These are phyloP conservation scores for Dreissena polymorpha DNA, from an alignment of 1,140 invertebrate species.

Conservation along the genomic window DNA sequence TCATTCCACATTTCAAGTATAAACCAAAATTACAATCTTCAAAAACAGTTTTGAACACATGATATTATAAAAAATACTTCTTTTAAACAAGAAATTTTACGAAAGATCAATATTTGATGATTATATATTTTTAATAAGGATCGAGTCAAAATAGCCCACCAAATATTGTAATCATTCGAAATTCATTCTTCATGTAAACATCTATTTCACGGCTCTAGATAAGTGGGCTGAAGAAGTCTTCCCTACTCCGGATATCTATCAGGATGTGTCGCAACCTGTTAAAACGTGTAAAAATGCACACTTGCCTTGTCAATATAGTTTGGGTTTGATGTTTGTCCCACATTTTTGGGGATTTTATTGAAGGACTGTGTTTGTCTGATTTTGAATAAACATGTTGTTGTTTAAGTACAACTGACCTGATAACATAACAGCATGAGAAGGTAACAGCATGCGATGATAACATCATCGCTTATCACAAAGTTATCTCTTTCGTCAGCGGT, in stretches of 20 bases:
- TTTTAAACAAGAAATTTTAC: too few relatives aligned
- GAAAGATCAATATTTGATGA: too few relatives aligned
- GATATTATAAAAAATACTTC: too few relatives aligned
- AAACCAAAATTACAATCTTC: too few relatives aligned
- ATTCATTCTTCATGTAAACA: background rate
- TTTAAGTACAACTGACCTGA: background rate
- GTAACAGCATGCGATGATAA: too few relatives aligned
- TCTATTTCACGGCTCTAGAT: background rate
- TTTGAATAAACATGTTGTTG: constrained; percentile 2
- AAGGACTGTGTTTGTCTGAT: background rate
- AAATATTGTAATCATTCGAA: too few relatives aligned
- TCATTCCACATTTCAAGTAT: too few relatives aligned
- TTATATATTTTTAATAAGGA: too few relatives aligned
- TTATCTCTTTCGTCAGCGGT: constrained; percentile 26
- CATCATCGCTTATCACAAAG: constrained; percentile 55
- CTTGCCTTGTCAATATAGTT: background rate
- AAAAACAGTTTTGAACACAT: too few relatives aligned
- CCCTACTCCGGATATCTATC: background rate
- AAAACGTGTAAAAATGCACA: constrained; percentile 3
- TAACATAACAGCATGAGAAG: constrained; percentile 55
- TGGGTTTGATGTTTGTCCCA: background rate
- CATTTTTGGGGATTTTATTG: background rate
- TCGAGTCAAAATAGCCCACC: too few relatives aligned
- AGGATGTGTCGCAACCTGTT: constrained; percentile 13
- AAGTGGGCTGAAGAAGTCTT: too few relatives aligned